Evolutionary conservation across 2,113 vertebrate species (phyloP), one percentile per base, ranked within the genome.

Genomic region (Raja brachyura): DNA sequence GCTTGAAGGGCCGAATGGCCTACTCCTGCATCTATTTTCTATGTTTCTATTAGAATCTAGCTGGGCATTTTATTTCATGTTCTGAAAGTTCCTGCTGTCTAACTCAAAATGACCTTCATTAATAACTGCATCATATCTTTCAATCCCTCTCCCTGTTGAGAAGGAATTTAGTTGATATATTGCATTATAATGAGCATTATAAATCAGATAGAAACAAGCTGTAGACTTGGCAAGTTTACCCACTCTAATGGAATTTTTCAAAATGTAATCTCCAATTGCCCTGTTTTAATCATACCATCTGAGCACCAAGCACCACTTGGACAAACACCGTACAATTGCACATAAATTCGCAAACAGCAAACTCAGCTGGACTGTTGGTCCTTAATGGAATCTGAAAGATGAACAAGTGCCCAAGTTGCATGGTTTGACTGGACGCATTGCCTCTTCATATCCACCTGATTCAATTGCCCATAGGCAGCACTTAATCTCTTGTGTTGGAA

Each of bases 81-180:
- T 88, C 59, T 86, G 56, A 86, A 86, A 63, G 59, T 88, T 66
- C 56, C 56, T 61, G 56, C 28, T 86, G 13, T 5, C 63, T 66
- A 88, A 66, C 56, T 31, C 59, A 88, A 66, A 63, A 31, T 66
- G 31, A 88, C 59, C 61, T 31, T 39, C 56, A 5, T n/a, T 61
- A n/a, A 61, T 56, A 83, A 59, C 22, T 11, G 11, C 56, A 59
- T 56, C 79, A n/a, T 88, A 31, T 63, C 59, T 16, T n/a, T 86
- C 56, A 85, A 16, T 66, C 31, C 63, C 28, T 88, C 59, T 7
- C 59, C 28, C 63, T n/a, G 83, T 63, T 6, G 5, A 16, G 56
- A 88, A 88, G 83, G 61, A 63, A 88, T 28, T 56, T 56, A 83
- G n/a, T 88, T 88, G 59, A 88, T 31, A 88, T 20, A 88, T 88